Evolutionary conservation across 2,113 vertebrate species (phyloP).

Genomic region (Elephas maximus): DNA sequence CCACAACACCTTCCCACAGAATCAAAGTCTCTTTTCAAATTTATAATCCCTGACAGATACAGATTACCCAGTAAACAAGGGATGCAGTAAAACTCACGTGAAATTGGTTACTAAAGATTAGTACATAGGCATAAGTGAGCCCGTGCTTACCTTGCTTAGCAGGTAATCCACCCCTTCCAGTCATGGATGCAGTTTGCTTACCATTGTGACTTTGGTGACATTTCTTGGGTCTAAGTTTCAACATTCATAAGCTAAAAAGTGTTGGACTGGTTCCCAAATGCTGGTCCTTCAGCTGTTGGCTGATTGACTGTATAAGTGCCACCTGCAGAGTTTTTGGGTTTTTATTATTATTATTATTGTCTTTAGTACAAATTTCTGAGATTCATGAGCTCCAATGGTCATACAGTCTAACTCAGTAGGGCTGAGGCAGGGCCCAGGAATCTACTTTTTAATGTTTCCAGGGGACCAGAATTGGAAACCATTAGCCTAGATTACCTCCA

Average conservation of each 20-base stretch:
- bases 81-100: too few species aligned
- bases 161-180: background rate
- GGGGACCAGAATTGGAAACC: background rate
- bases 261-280: background rate
- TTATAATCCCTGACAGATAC: too few species aligned
- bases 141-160: too few species aligned
- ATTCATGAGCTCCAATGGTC: background rate
- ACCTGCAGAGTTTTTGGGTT: background rate
- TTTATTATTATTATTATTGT: background rate
- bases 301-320: background rate
- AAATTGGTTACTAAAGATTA: too few species aligned
- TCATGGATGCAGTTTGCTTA: background rate
- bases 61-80: too few species aligned
- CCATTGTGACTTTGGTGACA: background rate
- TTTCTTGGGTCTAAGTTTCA: background rate
- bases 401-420: background rate
- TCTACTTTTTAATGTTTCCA: background rate
- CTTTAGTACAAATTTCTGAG: background rate
- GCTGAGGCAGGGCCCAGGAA: background rate
- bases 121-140: too few species aligned
- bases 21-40: too few species aligned
- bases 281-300: background rate
- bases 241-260: background rate
- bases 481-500: background rate
- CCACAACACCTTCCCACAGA: too few species aligned